Conservation (phyloP, 1,140 invertebrate species). For the Cyclargus thomasi region DNA sequence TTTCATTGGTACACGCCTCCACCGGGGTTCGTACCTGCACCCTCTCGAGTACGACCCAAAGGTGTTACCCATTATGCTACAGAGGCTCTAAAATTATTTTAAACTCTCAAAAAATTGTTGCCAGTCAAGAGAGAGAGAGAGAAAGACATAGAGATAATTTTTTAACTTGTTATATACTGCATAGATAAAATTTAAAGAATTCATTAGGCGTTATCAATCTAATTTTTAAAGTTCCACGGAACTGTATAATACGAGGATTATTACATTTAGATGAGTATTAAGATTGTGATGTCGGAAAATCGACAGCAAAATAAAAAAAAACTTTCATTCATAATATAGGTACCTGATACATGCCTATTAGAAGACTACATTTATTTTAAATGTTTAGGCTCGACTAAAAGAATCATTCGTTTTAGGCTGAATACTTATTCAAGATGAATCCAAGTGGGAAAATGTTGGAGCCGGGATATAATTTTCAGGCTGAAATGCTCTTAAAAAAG, state of each 20-base stretch:
- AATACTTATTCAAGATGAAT: constrained; percentile 76
- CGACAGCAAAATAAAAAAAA: neutral
- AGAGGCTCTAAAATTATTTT: no score
- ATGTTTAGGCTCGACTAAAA: neutral
- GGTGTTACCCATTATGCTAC: no score
- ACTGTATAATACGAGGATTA: neutral
- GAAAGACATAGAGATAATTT: no score
- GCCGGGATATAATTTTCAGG: constrained; percentile 72
- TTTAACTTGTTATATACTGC: no score
- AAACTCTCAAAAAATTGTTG: no score
- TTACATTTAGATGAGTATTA: neutral
- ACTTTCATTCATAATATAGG: neutral
- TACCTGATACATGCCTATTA: no score
- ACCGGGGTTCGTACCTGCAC: no score
- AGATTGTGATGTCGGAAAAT: neutral
- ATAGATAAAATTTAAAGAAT: neutral
- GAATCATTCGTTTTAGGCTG: constrained; percentile 55
- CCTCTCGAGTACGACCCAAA: no score
- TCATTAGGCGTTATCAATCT: neutral
- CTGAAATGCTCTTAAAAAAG: constrained; percentile 58
- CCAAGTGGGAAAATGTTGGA: constrained; percentile 76
- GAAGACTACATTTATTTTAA: no score
- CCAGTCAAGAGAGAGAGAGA: no score
- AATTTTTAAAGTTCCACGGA: neutral
- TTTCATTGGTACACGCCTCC: no score